phyloP scores from a whole-genome alignment of 1,140 invertebrate species.

The Whitmania pigra region DNA sequence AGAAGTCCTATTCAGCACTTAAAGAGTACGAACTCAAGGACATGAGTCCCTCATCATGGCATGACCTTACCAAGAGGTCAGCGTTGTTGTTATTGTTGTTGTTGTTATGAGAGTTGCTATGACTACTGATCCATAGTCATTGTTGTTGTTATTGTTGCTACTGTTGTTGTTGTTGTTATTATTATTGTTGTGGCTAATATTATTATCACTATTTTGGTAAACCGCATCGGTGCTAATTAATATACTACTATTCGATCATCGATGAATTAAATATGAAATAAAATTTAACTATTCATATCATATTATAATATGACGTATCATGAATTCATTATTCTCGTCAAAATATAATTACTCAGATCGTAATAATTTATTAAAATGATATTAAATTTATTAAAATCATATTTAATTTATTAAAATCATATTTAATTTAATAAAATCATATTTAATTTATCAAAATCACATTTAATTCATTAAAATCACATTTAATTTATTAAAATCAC shows the following conservation, averaged over 20 bases:
- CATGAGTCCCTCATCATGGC: constrained; percentile 8
- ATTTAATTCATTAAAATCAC: background rate
- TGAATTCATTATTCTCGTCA: too few species aligned
- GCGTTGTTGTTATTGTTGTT: background rate
- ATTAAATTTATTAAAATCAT: too few species aligned
- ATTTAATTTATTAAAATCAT: too few species aligned
- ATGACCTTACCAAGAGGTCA: constrained; percentile 9
- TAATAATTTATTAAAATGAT: too few species aligned
- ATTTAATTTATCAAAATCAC: too few species aligned
- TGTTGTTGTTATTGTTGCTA: background rate
- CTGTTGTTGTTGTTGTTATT: background rate
- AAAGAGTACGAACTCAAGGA: constrained; percentile 11
- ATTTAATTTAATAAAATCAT: too few species aligned
- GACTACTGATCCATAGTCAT: background rate
- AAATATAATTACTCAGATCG: too few species aligned
- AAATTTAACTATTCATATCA: too few species aligned
- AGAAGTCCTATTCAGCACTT: background rate
- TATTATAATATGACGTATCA: too few species aligned
- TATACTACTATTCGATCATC: too few species aligned
- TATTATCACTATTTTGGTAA: background rate
- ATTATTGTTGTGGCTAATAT: background rate
- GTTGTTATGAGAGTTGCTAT: background rate
- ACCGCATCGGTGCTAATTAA: background rate
- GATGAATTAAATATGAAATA: too few species aligned
- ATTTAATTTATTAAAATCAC: background rate